Evolutionary conservation across 53 echinoderm and acorn worm genomes (phyloP), one percentile per base, ranked within the genome.

Genomic region (Stichopus horrens): DNA sequence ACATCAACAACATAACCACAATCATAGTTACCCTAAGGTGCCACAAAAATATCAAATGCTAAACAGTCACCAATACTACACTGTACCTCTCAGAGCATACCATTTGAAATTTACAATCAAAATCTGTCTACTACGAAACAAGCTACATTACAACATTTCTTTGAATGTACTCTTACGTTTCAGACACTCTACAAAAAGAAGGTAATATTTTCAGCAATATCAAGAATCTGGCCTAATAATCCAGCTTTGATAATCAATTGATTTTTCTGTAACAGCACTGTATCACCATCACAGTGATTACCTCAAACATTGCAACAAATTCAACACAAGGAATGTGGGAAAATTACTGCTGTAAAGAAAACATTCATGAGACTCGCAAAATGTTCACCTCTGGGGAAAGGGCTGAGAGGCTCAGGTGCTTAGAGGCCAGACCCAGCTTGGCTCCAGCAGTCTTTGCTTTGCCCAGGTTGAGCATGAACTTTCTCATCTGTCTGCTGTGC

Each of bases 401-500:
- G 21, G 96, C 96, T 21, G 56, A 86, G 87, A 96, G 52, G 66
- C 94, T 95, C 1, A 96, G 90, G 73, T 95, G 76, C 88, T 92
- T 96, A 7, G 91, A 76, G 53, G 96, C 95, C 21, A 96, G 91
- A 11, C 88, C 90, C 73, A 96, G 77, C 88, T 96, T 96, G 23
- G 93, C 95, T 76, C 93, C 93, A 23, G 76, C 54, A 7, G 93
- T 90, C 89, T 95, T 95, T 21, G 95, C 96, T 92, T 93, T 96
- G 57, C 89, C 88, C 20, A 92, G 92, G 59, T 86, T 78, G 54
- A 96, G 76, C 96, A 96, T 96, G 86, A 96, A 96, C 68, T 95
- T 95, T 65, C 96, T 92, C 95, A 95, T 95, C 57, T 95, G 92
- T 89, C 96, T 76, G 87, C 96, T 96, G 92, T 95, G 95, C 75